Base-by-base conservation (phyloP, 2,113 vertebrate species). In the Mus spicilegus region DNA sequence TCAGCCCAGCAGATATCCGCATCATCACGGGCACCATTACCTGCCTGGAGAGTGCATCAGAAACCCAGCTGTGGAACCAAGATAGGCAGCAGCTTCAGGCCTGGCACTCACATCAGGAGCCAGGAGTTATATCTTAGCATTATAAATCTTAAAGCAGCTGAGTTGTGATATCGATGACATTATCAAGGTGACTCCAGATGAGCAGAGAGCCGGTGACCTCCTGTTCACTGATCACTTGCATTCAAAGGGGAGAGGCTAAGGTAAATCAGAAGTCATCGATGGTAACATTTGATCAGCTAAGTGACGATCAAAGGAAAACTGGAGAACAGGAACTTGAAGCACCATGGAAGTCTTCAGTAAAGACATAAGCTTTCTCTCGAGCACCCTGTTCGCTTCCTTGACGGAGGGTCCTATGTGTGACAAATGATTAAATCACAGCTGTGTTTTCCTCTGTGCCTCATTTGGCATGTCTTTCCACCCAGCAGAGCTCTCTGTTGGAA, bases 71-170 rank as follows among this genome's bases (percentile, higher is more conserved):
- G 6, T 0, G 9, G 63, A 89, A 42, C 13, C 2, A 16, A 46
- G 24, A 0, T 2, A 49, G 30, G 39, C 9, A 54, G 70, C 58
- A 3, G 56, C 67, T 49, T 5, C 3, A 26, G 75, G n/a, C 69
- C 67, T 49, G 42, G 16, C 14, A 9, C 42, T 54, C 17, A 26
- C 46, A 10, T 39, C 80, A 17, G 56, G 69, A 65, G 42, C 69
- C 46, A 28, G 67, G 28, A 46, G 26, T n/a, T 51, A 30, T 1
- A 3, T 72, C 19, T 54, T 20, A 14, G 76, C 54, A 39, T 33
- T 0, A 3, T 7, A 36, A 24, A 4, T 28, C 28, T 42, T 14
- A 1, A 0, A 22, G 56, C 33, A 26, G 26, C 87, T n/a, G 24
- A 65, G 20, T n/a, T 26, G 30, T 8, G 8, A 12, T n/a, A 42